Percentiles rank a stretch among this genome's conserved stretches.
Conservation (phyloP, 2,888 invertebrate species). For the Hydrotaea diabolus region DNA sequence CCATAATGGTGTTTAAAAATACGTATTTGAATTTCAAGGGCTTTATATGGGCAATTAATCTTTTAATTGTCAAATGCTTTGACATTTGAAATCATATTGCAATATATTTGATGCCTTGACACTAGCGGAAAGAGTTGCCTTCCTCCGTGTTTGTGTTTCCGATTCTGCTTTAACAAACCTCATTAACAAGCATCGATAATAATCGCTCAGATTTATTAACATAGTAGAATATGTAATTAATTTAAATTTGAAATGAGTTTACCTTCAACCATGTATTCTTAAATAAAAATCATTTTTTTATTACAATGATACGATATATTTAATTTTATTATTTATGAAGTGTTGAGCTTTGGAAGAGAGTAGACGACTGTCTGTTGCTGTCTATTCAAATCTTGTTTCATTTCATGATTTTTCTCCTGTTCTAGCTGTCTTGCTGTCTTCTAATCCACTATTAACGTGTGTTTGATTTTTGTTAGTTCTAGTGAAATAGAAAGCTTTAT, state of each 20-base stretch:
- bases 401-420: background rate
- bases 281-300: constrained; percentile 19
- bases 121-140: no score
- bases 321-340: background rate
- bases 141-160: background rate
- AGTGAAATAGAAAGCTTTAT: constrained; percentile 42
- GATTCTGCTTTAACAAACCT: background rate
- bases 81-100: no score
- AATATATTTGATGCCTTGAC: no score
- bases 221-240: constrained; percentile 37
- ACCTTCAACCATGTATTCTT: constrained; percentile 43
- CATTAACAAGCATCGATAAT: background rate
- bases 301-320: background rate
- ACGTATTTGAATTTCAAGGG: no score
- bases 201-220: constrained; percentile 44
- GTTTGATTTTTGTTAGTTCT: no score
- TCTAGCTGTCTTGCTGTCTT: no score
- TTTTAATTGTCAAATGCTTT: no score
- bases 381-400: background rate
- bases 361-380: background rate
- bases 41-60: no score
- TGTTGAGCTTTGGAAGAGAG: background rate
- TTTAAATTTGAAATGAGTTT: constrained; percentile 44
- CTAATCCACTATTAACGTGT: no score
- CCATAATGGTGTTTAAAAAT: no score